Conservation (phyloP, 2,797 vertebrate genomes). For the Ceyx erithaca region DNA sequence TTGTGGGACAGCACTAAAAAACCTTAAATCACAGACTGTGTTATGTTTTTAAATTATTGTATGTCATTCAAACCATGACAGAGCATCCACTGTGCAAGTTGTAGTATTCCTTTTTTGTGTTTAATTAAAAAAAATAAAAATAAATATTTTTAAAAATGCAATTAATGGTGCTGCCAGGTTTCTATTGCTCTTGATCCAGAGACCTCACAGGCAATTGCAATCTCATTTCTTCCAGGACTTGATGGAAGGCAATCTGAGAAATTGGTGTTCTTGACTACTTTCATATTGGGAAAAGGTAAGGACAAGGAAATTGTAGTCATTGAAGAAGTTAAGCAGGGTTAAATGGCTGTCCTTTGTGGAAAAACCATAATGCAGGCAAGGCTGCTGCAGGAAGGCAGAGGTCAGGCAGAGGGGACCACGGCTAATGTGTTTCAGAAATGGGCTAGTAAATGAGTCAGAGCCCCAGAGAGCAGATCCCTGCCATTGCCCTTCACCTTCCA, state of each 20-base stretch:
- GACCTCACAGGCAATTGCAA: neutral
- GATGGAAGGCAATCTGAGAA: neutral
- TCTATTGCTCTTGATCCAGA: neutral
- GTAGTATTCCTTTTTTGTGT: neutral
- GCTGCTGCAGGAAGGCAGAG: neutral
- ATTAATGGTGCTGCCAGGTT: neutral
- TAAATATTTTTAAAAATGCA: neutral
- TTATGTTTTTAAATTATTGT: neutral
- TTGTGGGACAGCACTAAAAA: neutral
- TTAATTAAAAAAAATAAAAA: neutral
- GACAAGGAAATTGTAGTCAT: neutral
- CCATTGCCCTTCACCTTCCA: rapidly evolving
- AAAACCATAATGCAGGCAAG: neutral
- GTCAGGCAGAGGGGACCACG: neutral
- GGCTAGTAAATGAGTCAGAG: neutral
- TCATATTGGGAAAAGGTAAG: neutral
- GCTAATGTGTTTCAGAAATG: neutral
- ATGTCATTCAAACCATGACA: neutral
- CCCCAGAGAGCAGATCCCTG: neutral
- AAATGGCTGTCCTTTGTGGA: neutral
- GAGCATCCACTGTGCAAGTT: neutral
- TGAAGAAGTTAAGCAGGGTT: neutral
- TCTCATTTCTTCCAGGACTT: neutral
- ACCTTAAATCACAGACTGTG: neutral
- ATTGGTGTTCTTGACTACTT: neutral